These are phyloP conservation scores for Ormyrus labotus DNA, from an alignment of 2,888 invertebrate genomes.

Conservation along the genomic window DNA sequence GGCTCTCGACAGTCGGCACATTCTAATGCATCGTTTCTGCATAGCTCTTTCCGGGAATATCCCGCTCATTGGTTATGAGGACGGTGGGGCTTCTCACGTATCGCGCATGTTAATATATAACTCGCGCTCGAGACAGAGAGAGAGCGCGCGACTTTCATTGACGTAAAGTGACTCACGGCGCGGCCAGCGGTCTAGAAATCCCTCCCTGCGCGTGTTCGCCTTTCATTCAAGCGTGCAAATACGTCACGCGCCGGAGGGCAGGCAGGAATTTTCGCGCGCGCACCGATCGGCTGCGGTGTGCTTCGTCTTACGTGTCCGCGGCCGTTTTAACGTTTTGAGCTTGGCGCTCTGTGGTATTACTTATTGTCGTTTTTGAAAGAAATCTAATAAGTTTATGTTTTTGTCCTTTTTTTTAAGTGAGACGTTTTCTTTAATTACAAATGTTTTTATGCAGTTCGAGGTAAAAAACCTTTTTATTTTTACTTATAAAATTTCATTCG, in stretches of 20 bases:
- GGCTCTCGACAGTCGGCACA: background rate
- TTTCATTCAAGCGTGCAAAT: slow-evolving; percentile 3
- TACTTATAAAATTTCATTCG: no score
- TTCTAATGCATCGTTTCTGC: slow-evolving; percentile 22
- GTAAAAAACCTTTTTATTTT: no score
- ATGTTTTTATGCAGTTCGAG: no score
- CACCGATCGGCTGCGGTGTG: no score
- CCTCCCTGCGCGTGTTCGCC: background rate
- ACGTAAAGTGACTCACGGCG: slow-evolving; percentile 41
- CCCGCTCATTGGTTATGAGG: slow-evolving; percentile 1
- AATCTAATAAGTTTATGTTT: no score
- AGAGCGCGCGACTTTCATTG: slow-evolving; percentile 26
- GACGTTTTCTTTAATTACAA: no score
- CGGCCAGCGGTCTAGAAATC: background rate
- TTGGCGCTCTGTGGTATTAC: no score
- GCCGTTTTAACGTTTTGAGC: no score
- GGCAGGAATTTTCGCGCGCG: background rate
- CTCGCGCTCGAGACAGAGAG: background rate
- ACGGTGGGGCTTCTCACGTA: background rate
- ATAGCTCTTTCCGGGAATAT: slow-evolving; percentile 20
- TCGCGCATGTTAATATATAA: slow-evolving; percentile 13
- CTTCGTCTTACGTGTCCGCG: no score
- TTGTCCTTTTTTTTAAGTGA: no score
- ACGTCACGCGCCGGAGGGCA: slow-evolving; percentile 3
- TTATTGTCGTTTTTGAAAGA: no score